Base-by-base conservation (phyloP, 2,797 vertebrate species). In the Chrysocyon brachyurus region DNA sequence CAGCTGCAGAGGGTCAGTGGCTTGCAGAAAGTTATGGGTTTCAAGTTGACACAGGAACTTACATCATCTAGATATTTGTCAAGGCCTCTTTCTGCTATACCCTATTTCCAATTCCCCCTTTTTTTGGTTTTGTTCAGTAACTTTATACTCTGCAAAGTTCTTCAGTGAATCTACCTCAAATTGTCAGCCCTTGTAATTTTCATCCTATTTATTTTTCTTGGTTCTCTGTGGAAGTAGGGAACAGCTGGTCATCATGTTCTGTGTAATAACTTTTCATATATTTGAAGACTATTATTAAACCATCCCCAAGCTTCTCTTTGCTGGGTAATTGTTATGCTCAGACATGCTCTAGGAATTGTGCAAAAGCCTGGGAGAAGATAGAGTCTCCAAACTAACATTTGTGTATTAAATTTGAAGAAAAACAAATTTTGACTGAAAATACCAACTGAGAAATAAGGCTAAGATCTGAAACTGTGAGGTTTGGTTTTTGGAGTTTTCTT, bases 231-330 rank as follows among this genome's bases (percentile, higher is more conserved):
- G 72, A 97, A 92, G 93, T 63, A 83, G 68, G 93, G 94, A 97
- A 97, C 91, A 97, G 93, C 93, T 93, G 97, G 96, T 96, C 97
- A 96, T 97, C 96, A 95, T 96, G 97, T 97, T 97, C 82, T 1
- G 0, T 96, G 82, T 97, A 97, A 97, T 97, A 97, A 97, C 93
- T 97, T 97, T 96, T 95, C 91, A 93, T 95, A 95, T 92, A 97
- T 98, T 98, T 97, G 93, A 97, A 97, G 96, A 91, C 90, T 97
- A 63, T 97, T 97, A 96, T 97, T 97, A 97, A 97, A 93, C 75
- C 95, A 81, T 91, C 96, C 68, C 73, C 63, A 87, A 82, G 87
- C 68, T 97, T 96, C 96, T 97, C 64, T 96, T 92, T 92, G 84
- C 72, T 11, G 57, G 57, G 72, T 97, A 95, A 97, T 98, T 97